Percentiles rank a stretch among this genome's conserved stretches.
Conservation (phyloP, 2,888 invertebrate genomes). For the Stomorhina lunata region DNA sequence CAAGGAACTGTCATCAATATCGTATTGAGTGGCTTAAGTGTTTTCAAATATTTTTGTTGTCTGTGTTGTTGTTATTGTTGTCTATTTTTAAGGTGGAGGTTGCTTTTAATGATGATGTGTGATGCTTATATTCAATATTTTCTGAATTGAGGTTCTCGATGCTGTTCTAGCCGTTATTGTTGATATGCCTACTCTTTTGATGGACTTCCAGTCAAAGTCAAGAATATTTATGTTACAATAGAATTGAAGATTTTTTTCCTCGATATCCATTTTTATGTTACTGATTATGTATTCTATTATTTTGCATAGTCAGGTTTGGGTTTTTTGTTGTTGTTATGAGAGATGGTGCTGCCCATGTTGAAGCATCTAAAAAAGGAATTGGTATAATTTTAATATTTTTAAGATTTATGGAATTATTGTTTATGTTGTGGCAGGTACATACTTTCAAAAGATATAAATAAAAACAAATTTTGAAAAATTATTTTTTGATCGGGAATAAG, state of each 20-base stretch:
- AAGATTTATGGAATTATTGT: slow-evolving; percentile 78
- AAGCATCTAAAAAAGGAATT: slow-evolving; percentile 54
- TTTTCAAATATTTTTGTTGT: slow-evolving; percentile 38
- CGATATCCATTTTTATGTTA: slow-evolving; percentile 6
- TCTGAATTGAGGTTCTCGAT: slow-evolving; percentile 54
- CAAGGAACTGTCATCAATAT: background rate
- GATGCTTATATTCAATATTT: slow-evolving; percentile 53
- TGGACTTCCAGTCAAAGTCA: slow-evolving; percentile 60
- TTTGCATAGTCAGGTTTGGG: slow-evolving; percentile 63
- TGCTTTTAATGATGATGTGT: slow-evolving; percentile 65
- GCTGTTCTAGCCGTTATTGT: slow-evolving; percentile 49
- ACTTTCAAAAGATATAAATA: slow-evolving; percentile 66
- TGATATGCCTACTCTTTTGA: slow-evolving; percentile 65
- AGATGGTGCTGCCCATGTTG: slow-evolving; percentile 6
- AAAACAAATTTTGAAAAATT: slow-evolving; percentile 19
- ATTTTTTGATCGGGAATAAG: background rate
- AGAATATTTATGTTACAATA: slow-evolving; percentile 57
- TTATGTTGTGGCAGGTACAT: slow-evolving; percentile 78
- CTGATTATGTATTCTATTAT: slow-evolving; percentile 46
- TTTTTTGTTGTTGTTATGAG: background rate
- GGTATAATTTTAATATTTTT: slow-evolving; percentile 65
- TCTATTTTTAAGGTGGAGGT: slow-evolving; percentile 63
- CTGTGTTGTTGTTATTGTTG: slow-evolving; percentile 18
- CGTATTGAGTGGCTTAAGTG: slow-evolving; percentile 58
- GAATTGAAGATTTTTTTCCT: slow-evolving; percentile 54